phyloP scores from a whole-genome alignment of 2,888 invertebrate genomes.

The Chrysodeixis includens region DNA sequence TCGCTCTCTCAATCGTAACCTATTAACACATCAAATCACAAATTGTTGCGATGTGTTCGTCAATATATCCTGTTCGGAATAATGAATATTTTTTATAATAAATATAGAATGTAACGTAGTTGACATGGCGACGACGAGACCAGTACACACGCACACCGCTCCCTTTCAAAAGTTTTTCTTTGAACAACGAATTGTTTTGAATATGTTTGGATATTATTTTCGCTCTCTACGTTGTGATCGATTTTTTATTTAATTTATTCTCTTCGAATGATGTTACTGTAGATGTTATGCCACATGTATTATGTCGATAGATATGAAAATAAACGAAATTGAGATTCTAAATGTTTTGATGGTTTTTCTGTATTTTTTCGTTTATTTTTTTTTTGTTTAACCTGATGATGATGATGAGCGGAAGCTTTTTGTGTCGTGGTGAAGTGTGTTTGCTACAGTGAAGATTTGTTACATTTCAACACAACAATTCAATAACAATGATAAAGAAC shows the following conservation, averaged over 20 bases:
- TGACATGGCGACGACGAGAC: not conserved
- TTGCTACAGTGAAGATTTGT: too few relatives aligned
- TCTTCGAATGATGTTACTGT: slow-evolving; percentile 15
- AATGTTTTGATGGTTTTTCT: not conserved
- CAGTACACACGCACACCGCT: slow-evolving; percentile 7
- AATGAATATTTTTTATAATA: too few relatives aligned
- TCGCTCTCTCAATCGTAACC: too few relatives aligned
- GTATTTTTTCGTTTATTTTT: not conserved
- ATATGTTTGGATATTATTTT: slow-evolving; percentile 34
- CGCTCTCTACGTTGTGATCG: slow-evolving; percentile 73
- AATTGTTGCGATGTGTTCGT: too few relatives aligned
- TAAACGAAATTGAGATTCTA: slow-evolving; percentile 7
- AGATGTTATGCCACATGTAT: slow-evolving; percentile 13
- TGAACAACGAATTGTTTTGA: slow-evolving; percentile 58
- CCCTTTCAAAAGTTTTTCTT: slow-evolving; percentile 9
- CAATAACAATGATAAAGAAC: too few relatives aligned
- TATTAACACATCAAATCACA: too few relatives aligned
- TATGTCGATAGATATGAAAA: slow-evolving; percentile 5
- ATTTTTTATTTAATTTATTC: slow-evolving; percentile 48
- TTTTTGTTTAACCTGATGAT: not conserved
- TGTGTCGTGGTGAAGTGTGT: not conserved
- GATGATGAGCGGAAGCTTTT: not conserved
- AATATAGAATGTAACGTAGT: too few relatives aligned
- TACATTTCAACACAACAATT: too few relatives aligned
- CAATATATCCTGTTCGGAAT: too few relatives aligned